These are phyloP conservation scores for Tolypeutes matacus DNA, from an alignment of 2,797 vertebrate species.

Conservation along the genomic window DNA sequence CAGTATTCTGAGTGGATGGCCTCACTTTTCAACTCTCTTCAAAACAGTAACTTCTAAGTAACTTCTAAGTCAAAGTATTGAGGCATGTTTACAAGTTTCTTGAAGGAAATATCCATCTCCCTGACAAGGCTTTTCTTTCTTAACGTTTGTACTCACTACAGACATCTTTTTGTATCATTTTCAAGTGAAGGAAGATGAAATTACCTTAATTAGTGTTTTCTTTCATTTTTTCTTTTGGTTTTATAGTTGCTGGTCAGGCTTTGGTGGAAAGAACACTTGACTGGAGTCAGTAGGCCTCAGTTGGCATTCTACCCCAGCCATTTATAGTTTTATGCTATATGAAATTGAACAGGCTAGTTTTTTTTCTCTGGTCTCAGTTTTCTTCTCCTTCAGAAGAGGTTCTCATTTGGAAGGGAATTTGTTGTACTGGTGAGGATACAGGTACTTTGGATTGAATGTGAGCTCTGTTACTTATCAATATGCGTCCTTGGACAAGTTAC, in stretches of 20 bases:
- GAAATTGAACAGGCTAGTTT: not conserved
- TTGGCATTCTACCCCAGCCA: not conserved
- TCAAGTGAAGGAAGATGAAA: conserved; percentile 6
- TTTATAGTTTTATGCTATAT: not conserved
- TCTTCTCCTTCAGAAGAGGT: not conserved
- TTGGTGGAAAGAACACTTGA: not conserved
- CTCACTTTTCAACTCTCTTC: too few species aligned
- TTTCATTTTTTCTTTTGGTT: not conserved
- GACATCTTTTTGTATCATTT: too few species aligned
- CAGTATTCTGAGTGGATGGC: too few species aligned
- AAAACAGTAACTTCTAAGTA: too few species aligned
- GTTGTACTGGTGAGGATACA: not conserved
- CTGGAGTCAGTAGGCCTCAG: rapidly evolving
- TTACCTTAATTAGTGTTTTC: not conserved
- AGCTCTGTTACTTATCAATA: too few species aligned
- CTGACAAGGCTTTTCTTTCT: too few species aligned
- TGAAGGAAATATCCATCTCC: too few species aligned
- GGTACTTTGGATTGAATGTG: not conserved
- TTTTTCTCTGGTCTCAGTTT: not conserved
- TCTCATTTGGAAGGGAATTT: not conserved
- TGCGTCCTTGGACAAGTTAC: too few species aligned
- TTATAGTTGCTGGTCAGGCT: not conserved
- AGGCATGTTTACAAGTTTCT: too few species aligned
- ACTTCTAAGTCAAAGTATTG: too few species aligned
- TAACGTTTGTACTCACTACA: too few species aligned